phyloP scores from a whole-genome alignment of 2,888 invertebrate genomes.

The Campoplex capitator region DNA sequence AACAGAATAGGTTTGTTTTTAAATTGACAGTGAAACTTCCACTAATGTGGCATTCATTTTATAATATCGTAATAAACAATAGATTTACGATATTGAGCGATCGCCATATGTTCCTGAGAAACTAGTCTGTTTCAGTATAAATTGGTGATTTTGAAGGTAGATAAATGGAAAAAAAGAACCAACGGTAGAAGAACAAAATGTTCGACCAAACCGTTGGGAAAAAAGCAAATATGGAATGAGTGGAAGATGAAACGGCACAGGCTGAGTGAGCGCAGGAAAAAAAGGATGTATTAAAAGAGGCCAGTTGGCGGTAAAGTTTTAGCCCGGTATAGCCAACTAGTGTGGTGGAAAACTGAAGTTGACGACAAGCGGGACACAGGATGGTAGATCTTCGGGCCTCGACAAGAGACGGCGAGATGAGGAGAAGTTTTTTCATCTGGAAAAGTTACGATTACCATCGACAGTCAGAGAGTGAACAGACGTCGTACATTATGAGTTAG shows the following conservation, averaged over 20 bases:
- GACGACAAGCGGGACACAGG: conserved; percentile 41
- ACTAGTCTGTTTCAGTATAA: not conserved
- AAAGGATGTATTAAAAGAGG: conserved; percentile 46
- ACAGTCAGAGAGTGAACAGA: conserved; percentile 52
- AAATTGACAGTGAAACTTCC: conserved; percentile 40
- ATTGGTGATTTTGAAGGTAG: conserved; percentile 33
- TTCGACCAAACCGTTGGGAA: conserved; percentile 20
- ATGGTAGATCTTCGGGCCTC: conserved; percentile 19
- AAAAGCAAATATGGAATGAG: conserved; percentile 5
- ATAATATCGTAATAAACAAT: conserved; percentile 37
- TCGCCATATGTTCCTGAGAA: conserved; percentile 33
- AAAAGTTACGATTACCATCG: conserved; percentile 69
- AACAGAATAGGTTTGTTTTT: conserved; percentile 36
- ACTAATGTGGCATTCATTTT: conserved; percentile 60
- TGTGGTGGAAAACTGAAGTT: conserved; percentile 47
- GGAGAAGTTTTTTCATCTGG: conserved; percentile 68
- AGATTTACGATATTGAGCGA: conserved; percentile 19
- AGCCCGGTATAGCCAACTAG: conserved; percentile 53
- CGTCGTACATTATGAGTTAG: conserved; percentile 56
- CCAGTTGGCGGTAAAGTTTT: conserved; percentile 63
- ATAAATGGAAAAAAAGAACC: conserved; percentile 22
- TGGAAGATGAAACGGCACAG: conserved; percentile 11
- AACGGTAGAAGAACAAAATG: conserved; percentile 15
- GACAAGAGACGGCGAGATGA: conserved; percentile 7
- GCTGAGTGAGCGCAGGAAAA: conserved; percentile 10